These are phyloP conservation scores for Pseudorasbora parva DNA, from an alignment of 2,113 vertebrate species.

Conservation along the genomic window DNA sequence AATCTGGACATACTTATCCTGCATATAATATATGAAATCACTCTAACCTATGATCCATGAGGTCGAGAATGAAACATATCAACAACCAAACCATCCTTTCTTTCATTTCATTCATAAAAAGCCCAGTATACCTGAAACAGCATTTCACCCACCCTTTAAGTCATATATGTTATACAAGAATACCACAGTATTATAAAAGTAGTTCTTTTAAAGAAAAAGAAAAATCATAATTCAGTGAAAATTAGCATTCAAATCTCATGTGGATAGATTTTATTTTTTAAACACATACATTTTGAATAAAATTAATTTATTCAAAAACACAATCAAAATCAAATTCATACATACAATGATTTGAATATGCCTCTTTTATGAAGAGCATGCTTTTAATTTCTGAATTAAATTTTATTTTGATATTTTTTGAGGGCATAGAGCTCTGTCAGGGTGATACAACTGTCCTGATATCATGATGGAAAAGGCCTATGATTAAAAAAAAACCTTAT, in stretches of 20 bases:
- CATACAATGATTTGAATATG: background rate
- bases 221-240: background rate
- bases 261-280: background rate
- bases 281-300: no score
- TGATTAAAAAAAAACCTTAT: background rate
- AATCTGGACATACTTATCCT: constrained; percentile 35
- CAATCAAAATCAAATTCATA: background rate
- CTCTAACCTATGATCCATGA: background rate
- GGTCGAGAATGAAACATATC: background rate
- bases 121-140: no score
- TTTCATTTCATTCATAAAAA: no score
- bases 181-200: background rate
- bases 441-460: background rate
- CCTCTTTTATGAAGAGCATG: background rate
- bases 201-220: background rate
- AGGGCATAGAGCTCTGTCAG: background rate
- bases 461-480: background rate
- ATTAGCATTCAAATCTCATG: background rate
- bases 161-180: background rate
- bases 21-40: background rate
- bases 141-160: no score
- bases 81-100: background rate
- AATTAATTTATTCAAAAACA: background rate
- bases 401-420: background rate
- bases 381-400: background rate